Percentiles rank a stretch among this genome's conserved stretches.
These are phyloP conservation scores for Myxocyprinus asiaticus DNA, from an alignment of 2,113 vertebrate genomes.

Conservation along the genomic window DNA sequence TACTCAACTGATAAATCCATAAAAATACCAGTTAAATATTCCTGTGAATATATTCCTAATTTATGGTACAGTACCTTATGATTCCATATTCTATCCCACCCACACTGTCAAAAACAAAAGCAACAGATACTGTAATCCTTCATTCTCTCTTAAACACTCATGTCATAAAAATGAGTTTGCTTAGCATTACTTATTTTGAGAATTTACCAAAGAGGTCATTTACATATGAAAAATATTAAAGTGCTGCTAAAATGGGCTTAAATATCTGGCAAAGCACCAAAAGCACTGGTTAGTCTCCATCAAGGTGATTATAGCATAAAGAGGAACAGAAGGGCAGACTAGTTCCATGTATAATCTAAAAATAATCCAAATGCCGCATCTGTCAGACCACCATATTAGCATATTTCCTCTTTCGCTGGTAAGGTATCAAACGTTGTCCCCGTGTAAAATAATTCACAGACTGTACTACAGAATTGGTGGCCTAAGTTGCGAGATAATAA, in stretches of 20 bases:
- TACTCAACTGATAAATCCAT: not conserved
- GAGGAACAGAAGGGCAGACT: constrained; percentile 33
- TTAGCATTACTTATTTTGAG: not conserved
- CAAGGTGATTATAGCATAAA: constrained; percentile 21
- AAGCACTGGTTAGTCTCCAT: constrained; percentile 19
- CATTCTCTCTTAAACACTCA: constrained; percentile 3
- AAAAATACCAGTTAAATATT: not conserved
- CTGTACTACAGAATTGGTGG: not conserved
- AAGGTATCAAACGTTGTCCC: not conserved
- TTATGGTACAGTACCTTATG: not conserved
- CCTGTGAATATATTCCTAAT: not conserved
- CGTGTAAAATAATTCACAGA: not conserved
- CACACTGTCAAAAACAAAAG: not conserved
- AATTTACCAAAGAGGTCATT: constrained; percentile 2
- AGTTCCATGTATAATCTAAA: constrained; percentile 32
- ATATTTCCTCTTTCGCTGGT: constrained; percentile 1
- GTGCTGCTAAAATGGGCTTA: constrained; percentile 2
- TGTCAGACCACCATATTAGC: constrained; percentile 24
- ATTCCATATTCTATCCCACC: not conserved
- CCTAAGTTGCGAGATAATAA: no score
- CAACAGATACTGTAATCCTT: not conserved
- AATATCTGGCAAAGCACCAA: constrained; percentile 17
- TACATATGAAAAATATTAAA: constrained; percentile 14
- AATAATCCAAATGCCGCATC: constrained; percentile 43
- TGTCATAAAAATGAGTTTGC: constrained; percentile 2